phyloP scores from a whole-genome alignment of 2,797 vertebrate genomes.

The Liparis tanakae region DNA sequence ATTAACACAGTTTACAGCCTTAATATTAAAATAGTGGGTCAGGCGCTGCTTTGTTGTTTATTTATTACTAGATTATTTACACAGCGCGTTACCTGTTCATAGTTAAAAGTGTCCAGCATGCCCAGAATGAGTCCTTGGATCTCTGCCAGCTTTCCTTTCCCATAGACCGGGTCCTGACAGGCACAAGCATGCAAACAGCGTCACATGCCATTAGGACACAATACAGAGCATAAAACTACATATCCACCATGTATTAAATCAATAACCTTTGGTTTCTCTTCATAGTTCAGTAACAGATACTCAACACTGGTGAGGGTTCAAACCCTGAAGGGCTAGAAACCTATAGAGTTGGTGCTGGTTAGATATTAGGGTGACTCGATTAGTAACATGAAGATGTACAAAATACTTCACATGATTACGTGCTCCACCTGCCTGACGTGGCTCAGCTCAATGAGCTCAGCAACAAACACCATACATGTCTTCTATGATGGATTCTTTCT shows the following conservation, averaged over 20 bases:
- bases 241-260: background rate
- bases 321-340: no score
- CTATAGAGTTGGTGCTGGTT: no score
- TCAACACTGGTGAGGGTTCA: no score
- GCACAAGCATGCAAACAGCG: slow-evolving; percentile 7
- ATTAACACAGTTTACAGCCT: background rate
- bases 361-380: no score
- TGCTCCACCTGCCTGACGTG: no score
- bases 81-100: slow-evolving; percentile 87
- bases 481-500: no score
- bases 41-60: background rate
- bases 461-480: no score
- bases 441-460: no score
- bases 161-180: slow-evolving; percentile 93
- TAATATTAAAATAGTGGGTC: background rate
- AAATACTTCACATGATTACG: no score
- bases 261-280: background rate
- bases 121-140: slow-evolving; percentile 95
- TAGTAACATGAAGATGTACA: no score
- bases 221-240: background rate
- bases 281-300: background rate
- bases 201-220: background rate
- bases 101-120: slow-evolving; percentile 97
- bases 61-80: background rate
- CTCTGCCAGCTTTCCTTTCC: slow-evolving; percentile 94